Evolutionary conservation across 2,797 vertebrate genomes (phyloP).

Genomic region (Phrynocephalus guinanensis): DNA sequence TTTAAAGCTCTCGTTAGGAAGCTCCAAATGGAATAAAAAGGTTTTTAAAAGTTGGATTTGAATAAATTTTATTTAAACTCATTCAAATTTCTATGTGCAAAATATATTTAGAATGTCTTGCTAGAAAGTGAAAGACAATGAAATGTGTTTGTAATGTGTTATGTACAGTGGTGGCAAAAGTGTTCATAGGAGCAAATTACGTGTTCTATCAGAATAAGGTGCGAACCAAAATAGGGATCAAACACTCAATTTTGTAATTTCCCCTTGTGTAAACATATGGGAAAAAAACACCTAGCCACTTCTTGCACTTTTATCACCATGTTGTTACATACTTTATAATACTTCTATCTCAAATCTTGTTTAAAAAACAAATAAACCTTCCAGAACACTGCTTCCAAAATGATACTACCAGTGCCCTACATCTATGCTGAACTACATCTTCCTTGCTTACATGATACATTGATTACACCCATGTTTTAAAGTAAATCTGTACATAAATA

Average conservation of each 20-base stretch:
- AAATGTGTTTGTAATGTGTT: no score
- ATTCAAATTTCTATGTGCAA: conserved; percentile 35
- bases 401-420: not conserved
- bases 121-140: not conserved
- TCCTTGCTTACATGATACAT: not conserved
- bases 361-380: not conserved
- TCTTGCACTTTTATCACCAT: conserved; percentile 6
- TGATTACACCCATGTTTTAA: not conserved
- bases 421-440: not conserved
- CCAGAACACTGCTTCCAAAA: not conserved
- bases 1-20: not conserved
- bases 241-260: conserved; percentile 4
- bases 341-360: not conserved
- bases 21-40: not conserved
- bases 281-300: not conserved
- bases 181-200: not conserved
- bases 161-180: not conserved
- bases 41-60: not conserved
- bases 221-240: conserved; percentile 17
- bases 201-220: not conserved
- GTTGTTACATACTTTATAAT: not conserved
- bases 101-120: not conserved
- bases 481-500: not conserved
- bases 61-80: no score
- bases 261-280: not conserved